Percentiles rank a stretch among this genome's conserved stretches.
Evolutionary conservation across 2,888 invertebrate genomes (phyloP).

Genomic region (Eueremaeus valkanovi): DNA sequence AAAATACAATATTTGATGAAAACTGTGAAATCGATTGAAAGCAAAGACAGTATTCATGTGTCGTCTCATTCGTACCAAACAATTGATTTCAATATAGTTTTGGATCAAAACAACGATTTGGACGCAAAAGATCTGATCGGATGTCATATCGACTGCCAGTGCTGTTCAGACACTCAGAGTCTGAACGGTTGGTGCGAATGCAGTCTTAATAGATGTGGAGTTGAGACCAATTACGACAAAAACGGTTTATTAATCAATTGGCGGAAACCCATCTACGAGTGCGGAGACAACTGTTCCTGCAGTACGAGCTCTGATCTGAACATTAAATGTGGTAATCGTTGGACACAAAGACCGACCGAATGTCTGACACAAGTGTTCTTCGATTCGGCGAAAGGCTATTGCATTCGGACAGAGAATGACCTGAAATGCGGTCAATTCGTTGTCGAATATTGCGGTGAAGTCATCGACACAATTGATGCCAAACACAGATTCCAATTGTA

Average conservation of each 20-base stretch:
- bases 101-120: neutral
- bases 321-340: neutral
- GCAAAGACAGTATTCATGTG: neutral
- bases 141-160: neutral
- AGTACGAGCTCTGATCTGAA: neutral
- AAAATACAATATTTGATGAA: no score
- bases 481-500: neutral
- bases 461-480: slow-evolving; percentile 13
- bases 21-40: neutral
- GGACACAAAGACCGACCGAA: neutral
- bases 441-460: slow-evolving; percentile 21
- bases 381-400: neutral
- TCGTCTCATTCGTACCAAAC: neutral
- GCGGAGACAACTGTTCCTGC: slow-evolving; percentile 25
- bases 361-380: neutral
- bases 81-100: neutral
- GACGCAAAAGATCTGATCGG: slow-evolving; percentile 18
- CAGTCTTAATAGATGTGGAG: slow-evolving; percentile 13
- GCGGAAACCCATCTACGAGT: slow-evolving; percentile 22
- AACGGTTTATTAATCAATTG: slow-evolving; percentile 4
- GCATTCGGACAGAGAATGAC: neutral
- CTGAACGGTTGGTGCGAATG: neutral
- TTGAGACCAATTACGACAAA: slow-evolving; percentile 17
- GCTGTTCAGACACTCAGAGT: neutral
- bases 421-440: slow-evolving; percentile 9